Evolutionary conservation across 2,113 vertebrate genomes (phyloP).

Genomic region (Myocastor coypus): DNA sequence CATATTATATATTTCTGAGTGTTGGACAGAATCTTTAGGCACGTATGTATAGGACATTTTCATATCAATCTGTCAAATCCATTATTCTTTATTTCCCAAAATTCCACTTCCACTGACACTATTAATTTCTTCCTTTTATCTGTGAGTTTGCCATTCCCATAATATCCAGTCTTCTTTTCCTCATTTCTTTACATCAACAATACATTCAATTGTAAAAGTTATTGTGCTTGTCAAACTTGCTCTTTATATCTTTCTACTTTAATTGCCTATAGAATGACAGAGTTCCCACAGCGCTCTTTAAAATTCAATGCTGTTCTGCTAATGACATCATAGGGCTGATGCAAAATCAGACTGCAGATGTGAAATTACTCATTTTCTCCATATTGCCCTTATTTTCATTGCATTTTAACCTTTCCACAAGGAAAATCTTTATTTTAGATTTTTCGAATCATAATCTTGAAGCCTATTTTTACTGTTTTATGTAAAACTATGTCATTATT

Average conservation of each 20-base stretch:
- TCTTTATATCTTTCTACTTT: neutral
- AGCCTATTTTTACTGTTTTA: neutral
- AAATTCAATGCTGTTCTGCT: neutral
- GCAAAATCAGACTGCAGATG: neutral
- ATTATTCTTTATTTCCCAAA: neutral
- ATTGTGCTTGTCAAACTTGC: neutral
- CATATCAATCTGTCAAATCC: neutral
- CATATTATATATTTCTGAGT: neutral
- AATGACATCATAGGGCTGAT: neutral
- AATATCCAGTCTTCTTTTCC: neutral
- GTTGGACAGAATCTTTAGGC: neutral
- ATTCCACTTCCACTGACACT: neutral
- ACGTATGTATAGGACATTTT: neutral
- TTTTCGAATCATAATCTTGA: neutral
- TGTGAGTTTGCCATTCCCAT: neutral
- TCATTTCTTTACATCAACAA: neutral
- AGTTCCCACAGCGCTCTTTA: neutral
- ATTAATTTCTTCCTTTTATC: neutral
- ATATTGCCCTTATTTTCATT: neutral
- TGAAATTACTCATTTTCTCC: neutral
- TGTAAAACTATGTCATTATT: too few relatives aligned
- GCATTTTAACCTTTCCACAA: neutral
- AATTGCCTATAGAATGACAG: neutral
- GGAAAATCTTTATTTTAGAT: neutral
- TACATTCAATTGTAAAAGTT: neutral